A percentile compares a stretch with the other conserved stretches of the same genome.
These are phyloP conservation scores for Falco rusticolus DNA, from an alignment of 2,797 vertebrate species.

Conservation along the genomic window DNA sequence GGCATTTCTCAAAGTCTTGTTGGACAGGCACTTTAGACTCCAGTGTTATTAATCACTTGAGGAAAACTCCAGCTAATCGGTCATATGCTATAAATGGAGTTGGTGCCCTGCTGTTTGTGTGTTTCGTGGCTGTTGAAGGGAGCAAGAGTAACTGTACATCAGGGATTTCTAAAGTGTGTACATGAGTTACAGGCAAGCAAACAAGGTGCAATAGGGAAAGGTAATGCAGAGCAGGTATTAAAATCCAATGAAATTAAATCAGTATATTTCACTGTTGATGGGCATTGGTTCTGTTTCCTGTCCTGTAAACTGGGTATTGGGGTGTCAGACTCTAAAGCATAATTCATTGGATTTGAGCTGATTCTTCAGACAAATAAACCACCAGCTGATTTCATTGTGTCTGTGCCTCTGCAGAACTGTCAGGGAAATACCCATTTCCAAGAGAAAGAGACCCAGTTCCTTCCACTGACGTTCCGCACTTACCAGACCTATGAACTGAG, in stretches of 20 bases:
- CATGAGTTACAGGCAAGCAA: slow-evolving; percentile 5
- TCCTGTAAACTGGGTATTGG: background rate
- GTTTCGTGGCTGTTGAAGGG: background rate
- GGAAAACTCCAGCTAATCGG: background rate
- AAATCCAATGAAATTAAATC: slow-evolving; percentile 18
- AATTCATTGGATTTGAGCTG: background rate
- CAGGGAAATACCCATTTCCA: slow-evolving; percentile 8
- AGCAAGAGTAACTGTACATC: background rate
- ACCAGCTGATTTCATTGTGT: background rate
- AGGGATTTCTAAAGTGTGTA: background rate
- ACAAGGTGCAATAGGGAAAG: background rate
- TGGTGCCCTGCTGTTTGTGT: background rate
- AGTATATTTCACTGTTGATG: background rate
- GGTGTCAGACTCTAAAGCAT: background rate
- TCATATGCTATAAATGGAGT: background rate
- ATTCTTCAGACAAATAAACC: slow-evolving; percentile 5
- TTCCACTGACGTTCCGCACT: background rate
- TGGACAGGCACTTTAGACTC: background rate
- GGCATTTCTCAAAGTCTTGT: background rate
- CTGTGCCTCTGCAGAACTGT: slow-evolving; percentile 5
- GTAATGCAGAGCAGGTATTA: background rate
- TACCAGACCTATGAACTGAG: background rate
- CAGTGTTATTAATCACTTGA: background rate
- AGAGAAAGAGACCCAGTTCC: background rate
- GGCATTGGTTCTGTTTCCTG: background rate